Evolutionary conservation across 2,888 invertebrate species (phyloP), one percentile per base, ranked within the genome.

Genomic region (Dexiosoma caninum): DNA sequence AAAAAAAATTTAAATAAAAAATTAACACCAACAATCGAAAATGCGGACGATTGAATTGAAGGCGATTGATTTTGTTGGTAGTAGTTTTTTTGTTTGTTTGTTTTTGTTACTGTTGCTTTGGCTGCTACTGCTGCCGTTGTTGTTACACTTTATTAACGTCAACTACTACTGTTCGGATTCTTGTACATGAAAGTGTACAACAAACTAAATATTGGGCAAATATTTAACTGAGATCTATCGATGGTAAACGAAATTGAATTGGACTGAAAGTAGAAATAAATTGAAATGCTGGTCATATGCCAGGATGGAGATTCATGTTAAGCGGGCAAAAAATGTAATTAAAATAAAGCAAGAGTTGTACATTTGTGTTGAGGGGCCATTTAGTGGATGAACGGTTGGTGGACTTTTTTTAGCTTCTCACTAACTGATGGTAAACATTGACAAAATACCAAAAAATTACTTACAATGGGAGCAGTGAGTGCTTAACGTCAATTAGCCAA

Each of bases 361-460:
- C 12, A 35, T 60, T 32, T 62, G 14, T 53, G 21, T 10, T 51
- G 14, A 35, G 42, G 27, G 32, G 55, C 8, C 23, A 9, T n/a
- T 35, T 8, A 8, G 49, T 10, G 2, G 27, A 69, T 46, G 53
- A 27, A 76, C 12, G 60, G 59, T 66, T 75, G 71, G 40, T 55
- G 64, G 53, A 51, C 12, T 64, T 83, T 83, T 84, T 79, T 71
- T 82, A 79, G 37, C 16, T 77, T 40, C 70, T 81, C 84, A 85
- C 87, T 87, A 88, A 87, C 86, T 78, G 86, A 86, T 85, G 83
- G 82, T 83, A 88, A 87, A 87, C 35, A 71, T 42, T 60, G 62
- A 62, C 49, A 53, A 53, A 32, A 32, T 51, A 72, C 84, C 85
- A 60, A 70, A 46, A 32, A 53, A 59, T 46, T 44, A 53, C 66